Conservation (phyloP, 2,797 vertebrate genomes). For the Hafferia zeledoni region DNA sequence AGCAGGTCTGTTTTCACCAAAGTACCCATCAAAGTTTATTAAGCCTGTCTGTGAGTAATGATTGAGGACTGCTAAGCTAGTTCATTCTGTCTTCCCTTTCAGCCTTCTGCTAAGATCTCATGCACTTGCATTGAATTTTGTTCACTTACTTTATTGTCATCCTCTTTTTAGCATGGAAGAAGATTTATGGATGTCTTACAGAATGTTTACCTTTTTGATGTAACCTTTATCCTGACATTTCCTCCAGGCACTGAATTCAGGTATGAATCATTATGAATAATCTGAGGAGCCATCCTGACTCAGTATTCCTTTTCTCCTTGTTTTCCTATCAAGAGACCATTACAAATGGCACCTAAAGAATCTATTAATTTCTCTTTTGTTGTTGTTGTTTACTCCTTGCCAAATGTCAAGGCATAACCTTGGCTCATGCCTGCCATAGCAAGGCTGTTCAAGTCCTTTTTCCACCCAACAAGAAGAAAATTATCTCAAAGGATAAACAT, state of each 20-base stretch:
- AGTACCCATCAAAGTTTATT: not conserved
- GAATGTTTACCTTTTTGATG: not conserved
- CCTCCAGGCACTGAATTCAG: not conserved
- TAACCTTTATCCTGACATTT: not conserved
- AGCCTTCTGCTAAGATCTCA: not conserved
- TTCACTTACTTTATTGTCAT: not conserved
- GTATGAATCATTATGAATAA: not conserved
- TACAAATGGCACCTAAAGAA: not conserved
- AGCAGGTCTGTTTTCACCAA: not conserved
- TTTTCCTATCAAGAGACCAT: not conserved
- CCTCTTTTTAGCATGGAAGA: not conserved
- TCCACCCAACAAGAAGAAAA: not conserved
- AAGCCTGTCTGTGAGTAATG: not conserved
- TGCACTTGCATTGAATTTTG: not conserved
- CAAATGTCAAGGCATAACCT: not conserved
- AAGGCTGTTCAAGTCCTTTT: not conserved
- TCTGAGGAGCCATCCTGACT: not conserved
- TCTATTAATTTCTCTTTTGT: not conserved
- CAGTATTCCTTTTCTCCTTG: not conserved
- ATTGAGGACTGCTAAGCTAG: not conserved
- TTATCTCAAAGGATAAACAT: not conserved
- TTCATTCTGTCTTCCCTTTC: not conserved
- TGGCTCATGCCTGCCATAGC: rapidly evolving
- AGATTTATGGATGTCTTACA: not conserved
- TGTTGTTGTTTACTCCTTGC: not conserved